Evolutionary conservation across 2,797 vertebrate species (phyloP), one percentile per base, ranked within the genome.

Genomic region (Labeo calbasu): DNA sequence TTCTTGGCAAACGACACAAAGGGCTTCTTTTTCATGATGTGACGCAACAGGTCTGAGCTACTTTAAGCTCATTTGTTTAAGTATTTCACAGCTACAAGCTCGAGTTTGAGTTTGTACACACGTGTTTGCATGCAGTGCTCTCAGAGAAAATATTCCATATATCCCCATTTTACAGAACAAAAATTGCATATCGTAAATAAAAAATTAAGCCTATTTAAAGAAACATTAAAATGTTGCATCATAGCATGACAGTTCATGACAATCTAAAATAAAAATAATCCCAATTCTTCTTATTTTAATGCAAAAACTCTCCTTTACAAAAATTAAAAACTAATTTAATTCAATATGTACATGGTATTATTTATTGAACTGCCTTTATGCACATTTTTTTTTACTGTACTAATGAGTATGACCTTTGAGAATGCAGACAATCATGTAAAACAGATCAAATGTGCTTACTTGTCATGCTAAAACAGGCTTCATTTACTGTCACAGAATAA

Each of bases 41-140:
- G 79, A 55, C 19, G 79, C 79, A 70, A 80, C 32, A 70, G 10
- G 50, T 55, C 48, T 70, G 36, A 70, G 66, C 51, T 11, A 28
- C 51, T 70, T 46, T 46, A 57, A 55, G 65, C 78, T 68, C 36
- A 57, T 73, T 32, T 73, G 25, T 21, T 13, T 10, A 57, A 28
- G 79, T 13, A 59, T 46, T 81, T 81, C n/a, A 57, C 36, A 43
- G 65, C 23, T 23, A 19, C 28, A 28, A 15, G 53, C 2, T 10
- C 7, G 0, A 19, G 15, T 79, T 79, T 69, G 50, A 79, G 77
- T 19, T 23, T 46, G 15, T 36, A 3, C n/a, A 25, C 36, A 61
- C 8, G n/a, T 28, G 21, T n/a, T 15, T 21, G 25, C 17, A 32
- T 28, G 15, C 23, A 51, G 23, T 21, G 14, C 59, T 19, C 15